phyloP scores from a whole-genome alignment of 2,888 invertebrate species.

The Acronicta psi region DNA sequence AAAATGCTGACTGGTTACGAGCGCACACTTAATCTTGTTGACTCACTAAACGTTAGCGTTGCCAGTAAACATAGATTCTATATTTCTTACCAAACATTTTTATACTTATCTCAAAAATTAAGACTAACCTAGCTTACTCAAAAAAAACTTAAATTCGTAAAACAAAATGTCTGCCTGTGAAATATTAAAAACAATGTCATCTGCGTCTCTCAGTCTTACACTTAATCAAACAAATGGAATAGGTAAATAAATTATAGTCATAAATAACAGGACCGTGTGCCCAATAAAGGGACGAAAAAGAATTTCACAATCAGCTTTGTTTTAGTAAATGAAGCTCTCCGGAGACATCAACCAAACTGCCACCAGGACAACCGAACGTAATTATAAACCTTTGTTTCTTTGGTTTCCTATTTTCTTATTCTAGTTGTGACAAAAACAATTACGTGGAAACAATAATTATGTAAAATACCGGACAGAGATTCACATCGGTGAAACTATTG shows the following conservation, averaged over 20 bases:
- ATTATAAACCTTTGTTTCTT: constrained; percentile 54
- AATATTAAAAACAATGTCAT: constrained; percentile 45
- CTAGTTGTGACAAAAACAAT: constrained; percentile 28
- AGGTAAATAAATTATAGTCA: constrained; percentile 59
- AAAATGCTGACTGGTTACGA: constrained; percentile 10
- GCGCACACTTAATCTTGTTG: constrained; percentile 10
- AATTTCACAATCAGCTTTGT: constrained; percentile 61
- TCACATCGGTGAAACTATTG: not conserved
- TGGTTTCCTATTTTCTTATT: constrained; percentile 30
- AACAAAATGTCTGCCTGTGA: constrained; percentile 21
- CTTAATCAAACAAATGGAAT: constrained; percentile 57
- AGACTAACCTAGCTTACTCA: not conserved
- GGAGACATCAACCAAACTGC: constrained; percentile 67
- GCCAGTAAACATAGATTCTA: constrained; percentile 18
- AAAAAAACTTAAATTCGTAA: constrained; percentile 6
- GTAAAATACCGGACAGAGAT: too few relatives aligned
- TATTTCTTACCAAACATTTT: constrained; percentile 26
- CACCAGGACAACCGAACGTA: constrained; percentile 55
- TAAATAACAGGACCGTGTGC: constrained; percentile 56
- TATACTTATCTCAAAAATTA: constrained; percentile 14
- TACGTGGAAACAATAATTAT: constrained; percentile 3
- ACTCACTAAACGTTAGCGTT: constrained; percentile 14
- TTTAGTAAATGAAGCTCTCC: constrained; percentile 63
- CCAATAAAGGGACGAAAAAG: constrained; percentile 47
- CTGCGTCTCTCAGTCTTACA: constrained; percentile 18